Base-by-base conservation (phyloP, 1,140 invertebrate species). In the Sipha flava region DNA sequence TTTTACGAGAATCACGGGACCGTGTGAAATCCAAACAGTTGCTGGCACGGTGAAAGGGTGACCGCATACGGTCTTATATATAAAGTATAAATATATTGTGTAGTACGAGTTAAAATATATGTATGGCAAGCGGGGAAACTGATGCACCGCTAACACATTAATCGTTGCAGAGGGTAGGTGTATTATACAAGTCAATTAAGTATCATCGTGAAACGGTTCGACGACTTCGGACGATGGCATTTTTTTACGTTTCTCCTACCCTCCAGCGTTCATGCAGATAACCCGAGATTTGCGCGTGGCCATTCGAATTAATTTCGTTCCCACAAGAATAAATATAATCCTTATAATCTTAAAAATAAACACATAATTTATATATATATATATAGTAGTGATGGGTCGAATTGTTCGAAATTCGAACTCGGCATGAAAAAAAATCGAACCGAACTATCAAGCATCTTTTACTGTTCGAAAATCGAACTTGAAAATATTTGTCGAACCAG, bases 291-390 rank as follows among this genome's bases (percentile, higher is more conserved):
- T 43, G 21, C 21, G 34, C 14, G 21, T 2, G 21, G n/a, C 34
- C 37, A 21, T 66, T 43, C 37, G 40, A 40, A 40, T 66, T 66
- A 40, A 66, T 66, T 31, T 66, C 34, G n/a, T 40, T 40, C 34
- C n/a, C 62, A 66, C 34, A 23, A 40, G 62, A 66, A 66, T 66
- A 66, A 66, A 66, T 40, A 66, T 43, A 66, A 66, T 66, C 64
- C 21, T 66, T 66, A 43, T 66, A 66, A 66, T 66, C 43, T 23
- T 47, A 29, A 26, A 29, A 29, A 68, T 47, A 18, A 16, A 37
- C 26, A 7, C 47, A 70, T 47, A n/a, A 49, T 2, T 14, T 49
- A n/a, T 37, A 21, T 37, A 1, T 40, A 23, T 29, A 10, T 40
- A 40, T 40, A n/a, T n/a, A n/a, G n/a, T n/a, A n/a, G n/a, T n/a